These are phyloP conservation scores for Cephalopholis sonnerati DNA, from an alignment of 2,113 vertebrate genomes.

Conservation along the genomic window DNA sequence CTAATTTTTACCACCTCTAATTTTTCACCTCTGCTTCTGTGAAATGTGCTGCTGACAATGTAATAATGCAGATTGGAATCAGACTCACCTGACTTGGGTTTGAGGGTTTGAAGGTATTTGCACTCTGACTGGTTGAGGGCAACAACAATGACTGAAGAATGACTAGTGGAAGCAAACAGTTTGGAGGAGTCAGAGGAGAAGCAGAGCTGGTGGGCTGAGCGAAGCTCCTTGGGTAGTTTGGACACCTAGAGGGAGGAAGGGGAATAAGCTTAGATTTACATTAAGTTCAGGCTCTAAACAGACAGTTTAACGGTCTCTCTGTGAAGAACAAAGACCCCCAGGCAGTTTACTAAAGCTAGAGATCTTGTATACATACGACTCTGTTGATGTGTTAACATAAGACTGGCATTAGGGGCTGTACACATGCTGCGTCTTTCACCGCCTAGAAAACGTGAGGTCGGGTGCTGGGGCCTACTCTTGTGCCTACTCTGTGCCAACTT, in stretches of 20 bases:
- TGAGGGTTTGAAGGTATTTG: slow-evolving; percentile 86
- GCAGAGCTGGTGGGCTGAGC: slow-evolving; percentile 88
- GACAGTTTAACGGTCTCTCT: neutral
- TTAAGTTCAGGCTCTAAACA: neutral
- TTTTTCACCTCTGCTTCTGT: neutral
- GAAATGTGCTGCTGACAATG: neutral
- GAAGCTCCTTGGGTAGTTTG: slow-evolving; percentile 85
- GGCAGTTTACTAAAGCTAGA: neutral
- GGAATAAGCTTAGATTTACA: neutral
- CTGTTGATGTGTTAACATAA: no score
- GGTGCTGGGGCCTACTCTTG: no score
- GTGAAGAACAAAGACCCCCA: no score
- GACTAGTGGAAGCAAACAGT: slow-evolving; percentile 87
- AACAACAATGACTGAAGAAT: slow-evolving; percentile 84
- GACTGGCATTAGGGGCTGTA: no score
- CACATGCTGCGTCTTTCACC: no score
- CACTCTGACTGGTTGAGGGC: slow-evolving; percentile 82
- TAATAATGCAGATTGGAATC: neutral
- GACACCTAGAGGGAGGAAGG: slow-evolving; percentile 82
- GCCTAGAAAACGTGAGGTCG: no score
- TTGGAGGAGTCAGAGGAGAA: slow-evolving; percentile 90
- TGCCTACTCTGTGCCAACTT: no score
- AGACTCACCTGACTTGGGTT: slow-evolving; percentile 85
- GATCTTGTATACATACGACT: neutral
- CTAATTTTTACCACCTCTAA: neutral